phyloP scores from a whole-genome alignment of 64 coral and sea anemone species.

The Actinia tenebrosa region DNA sequence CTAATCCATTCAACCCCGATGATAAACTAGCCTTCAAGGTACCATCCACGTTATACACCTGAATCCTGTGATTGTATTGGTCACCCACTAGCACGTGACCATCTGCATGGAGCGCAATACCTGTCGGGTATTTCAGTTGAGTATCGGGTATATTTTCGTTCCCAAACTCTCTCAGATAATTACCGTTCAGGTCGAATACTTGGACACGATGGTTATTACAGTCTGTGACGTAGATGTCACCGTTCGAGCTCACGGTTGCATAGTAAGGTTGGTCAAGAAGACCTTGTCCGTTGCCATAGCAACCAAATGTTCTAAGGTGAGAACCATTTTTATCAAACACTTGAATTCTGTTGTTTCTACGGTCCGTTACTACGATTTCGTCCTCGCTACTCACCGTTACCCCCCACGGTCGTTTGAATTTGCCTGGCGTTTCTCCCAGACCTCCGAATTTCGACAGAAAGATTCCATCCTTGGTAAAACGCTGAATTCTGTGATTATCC shows the following conservation, averaged over 20 bases:
- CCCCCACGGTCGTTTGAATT: conserved; percentile 92
- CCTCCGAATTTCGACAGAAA: conserved; percentile 86
- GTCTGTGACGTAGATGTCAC: conserved; percentile 90
- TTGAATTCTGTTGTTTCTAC: conserved; percentile 79
- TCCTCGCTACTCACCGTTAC: conserved; percentile 55
- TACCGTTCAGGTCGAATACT: conserved; percentile 74
- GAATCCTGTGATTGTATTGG: conserved; percentile 91
- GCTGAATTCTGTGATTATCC: conserved; percentile 89
- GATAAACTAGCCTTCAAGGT: conserved; percentile 46
- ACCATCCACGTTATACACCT: conserved; percentile 67
- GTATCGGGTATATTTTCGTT: conserved; percentile 17
- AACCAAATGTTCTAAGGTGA: conserved; percentile 67
- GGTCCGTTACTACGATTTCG: conserved; percentile 79
- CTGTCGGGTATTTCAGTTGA: conserved; percentile 84
- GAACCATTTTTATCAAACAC: conserved; percentile 68
- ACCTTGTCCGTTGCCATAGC: conserved; percentile 58
- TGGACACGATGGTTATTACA: conserved; percentile 87
- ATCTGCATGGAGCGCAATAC: conserved; percentile 81
- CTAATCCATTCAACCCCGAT: conserved; percentile 68
- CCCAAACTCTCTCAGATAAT: conserved; percentile 67
- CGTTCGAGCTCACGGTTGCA: conserved; percentile 52
- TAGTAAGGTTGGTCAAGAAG: conserved; percentile 81
- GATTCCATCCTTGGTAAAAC: conserved; percentile 74
- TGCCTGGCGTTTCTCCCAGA: conserved; percentile 52
- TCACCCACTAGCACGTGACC: conserved; percentile 93